phyloP scores from a whole-genome alignment of 92 coral and sea anemone genomes.

The Montipora capitata region DNA sequence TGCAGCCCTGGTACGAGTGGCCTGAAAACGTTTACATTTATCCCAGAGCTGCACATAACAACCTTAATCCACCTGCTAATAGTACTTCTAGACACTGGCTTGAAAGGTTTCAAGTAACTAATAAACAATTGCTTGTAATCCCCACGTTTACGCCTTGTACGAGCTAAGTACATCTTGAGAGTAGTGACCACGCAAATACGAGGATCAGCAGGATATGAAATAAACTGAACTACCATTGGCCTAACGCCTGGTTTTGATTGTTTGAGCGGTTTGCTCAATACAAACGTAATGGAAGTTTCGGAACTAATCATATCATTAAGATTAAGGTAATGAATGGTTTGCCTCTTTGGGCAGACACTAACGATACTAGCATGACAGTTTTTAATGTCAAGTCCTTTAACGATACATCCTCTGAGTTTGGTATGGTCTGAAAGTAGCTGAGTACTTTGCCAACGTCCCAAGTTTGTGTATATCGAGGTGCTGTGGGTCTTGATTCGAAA shows the following conservation, averaged over 20 bases:
- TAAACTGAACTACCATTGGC: slow-evolving; percentile 38
- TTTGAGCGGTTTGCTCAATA: slow-evolving; percentile 19
- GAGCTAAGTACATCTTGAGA: background rate
- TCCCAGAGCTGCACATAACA: no score
- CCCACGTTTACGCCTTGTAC: background rate
- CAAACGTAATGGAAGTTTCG: slow-evolving; percentile 29
- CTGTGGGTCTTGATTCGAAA: slow-evolving; percentile 15
- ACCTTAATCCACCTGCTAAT: background rate
- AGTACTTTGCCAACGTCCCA: no score
- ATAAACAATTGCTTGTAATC: slow-evolving; percentile 18
- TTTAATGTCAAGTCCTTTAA: slow-evolving; percentile 48
- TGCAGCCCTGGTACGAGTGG: no score
- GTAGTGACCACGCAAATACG: slow-evolving; percentile 43
- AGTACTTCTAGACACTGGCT: no score
- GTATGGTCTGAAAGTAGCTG: slow-evolving; percentile 20
- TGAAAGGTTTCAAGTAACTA: background rate
- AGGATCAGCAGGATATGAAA: slow-evolving; percentile 31
- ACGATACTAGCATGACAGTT: slow-evolving; percentile 1
- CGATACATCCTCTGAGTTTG: slow-evolving; percentile 1
- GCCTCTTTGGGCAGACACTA: slow-evolving; percentile 50
- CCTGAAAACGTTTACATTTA: no score
- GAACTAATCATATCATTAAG: slow-evolving; percentile 29
- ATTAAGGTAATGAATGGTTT: slow-evolving; percentile 47
- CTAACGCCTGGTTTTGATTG: slow-evolving; percentile 40
- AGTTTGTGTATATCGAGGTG: slow-evolving; percentile 58